A percentile compares a stretch with the other conserved stretches of the same genome.
Conservation (phyloP, 2,797 vertebrate genomes). For the Lagocephalus sceleratus region DNA sequence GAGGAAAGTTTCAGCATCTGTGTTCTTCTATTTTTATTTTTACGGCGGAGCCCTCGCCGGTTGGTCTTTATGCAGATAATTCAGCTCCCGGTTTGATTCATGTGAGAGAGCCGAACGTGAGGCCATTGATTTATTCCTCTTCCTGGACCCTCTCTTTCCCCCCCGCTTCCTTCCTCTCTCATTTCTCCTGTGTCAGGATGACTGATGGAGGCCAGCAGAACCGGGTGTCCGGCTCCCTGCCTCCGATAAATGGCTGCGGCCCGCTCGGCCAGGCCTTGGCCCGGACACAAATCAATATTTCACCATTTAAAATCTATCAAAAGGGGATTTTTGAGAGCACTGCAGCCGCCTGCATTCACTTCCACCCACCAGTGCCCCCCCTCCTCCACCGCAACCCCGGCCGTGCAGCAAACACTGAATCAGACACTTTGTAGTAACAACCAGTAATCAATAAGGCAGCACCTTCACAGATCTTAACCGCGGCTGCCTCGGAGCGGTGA, state of each 20-base stretch:
- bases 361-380: slow-evolving; percentile 20
- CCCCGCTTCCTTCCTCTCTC: slow-evolving; percentile 48
- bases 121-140: slow-evolving; percentile 45
- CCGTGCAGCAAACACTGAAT: slow-evolving; percentile 62
- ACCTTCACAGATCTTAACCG: slow-evolving; percentile 72
- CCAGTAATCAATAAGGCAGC: slow-evolving; percentile 74
- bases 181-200: slow-evolving; percentile 78
- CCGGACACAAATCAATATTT: slow-evolving; percentile 93
- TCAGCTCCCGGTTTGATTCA: no score
- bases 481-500: slow-evolving; percentile 67
- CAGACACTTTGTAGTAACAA: slow-evolving; percentile 72
- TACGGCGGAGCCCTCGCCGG: no score
- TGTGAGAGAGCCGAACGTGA: slow-evolving; percentile 1
- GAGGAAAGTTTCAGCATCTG: slow-evolving; percentile 50
- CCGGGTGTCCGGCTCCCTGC: slow-evolving; percentile 59
- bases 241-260: slow-evolving; percentile 62
- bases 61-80: no score
- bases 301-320: slow-evolving; percentile 97
- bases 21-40: no score
- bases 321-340: slow-evolving; percentile 52
- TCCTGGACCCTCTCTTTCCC: slow-evolving; percentile 21
- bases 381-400: slow-evolving; percentile 12
- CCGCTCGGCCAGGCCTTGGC: slow-evolving; percentile 62
- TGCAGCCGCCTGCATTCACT: slow-evolving; percentile 33
- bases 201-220: slow-evolving; percentile 78